phyloP scores from a whole-genome alignment of 2,888 invertebrate species.

The Cabera pusaria region DNA sequence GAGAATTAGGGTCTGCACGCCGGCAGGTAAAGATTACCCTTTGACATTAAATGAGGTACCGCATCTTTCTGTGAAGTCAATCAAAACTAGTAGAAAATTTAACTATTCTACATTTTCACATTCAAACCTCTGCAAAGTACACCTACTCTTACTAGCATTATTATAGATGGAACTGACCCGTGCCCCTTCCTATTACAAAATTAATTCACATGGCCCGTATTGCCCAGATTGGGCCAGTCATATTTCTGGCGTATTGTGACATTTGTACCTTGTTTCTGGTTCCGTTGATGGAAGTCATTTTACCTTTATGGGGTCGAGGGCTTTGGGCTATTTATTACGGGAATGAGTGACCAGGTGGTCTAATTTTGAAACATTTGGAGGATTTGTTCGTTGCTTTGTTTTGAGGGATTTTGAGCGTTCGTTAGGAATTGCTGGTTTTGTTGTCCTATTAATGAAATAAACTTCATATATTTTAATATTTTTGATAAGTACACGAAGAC shows the following conservation, averaged over 20 bases:
- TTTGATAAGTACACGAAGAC: no score
- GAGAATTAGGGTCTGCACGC: no score
- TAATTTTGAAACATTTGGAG: background rate
- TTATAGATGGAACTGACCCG: conserved; percentile 3
- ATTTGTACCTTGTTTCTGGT: conserved; percentile 43
- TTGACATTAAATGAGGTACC: no score
- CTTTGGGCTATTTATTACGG: conserved; percentile 34
- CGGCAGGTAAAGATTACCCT: no score
- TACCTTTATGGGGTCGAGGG: conserved; percentile 32
- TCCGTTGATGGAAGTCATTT: conserved; percentile 45
- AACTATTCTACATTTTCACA: no score
- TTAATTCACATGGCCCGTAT: no score
- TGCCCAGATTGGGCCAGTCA: no score
- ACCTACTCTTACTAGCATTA: background rate
- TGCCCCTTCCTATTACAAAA: conserved; percentile 19
- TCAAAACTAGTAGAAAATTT: no score
- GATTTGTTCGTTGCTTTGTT: conserved; percentile 8
- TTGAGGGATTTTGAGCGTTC: conserved; percentile 5
- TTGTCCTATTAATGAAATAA: no score
- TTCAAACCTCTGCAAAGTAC: background rate
- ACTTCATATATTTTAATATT: no score
- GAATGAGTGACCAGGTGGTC: conserved; percentile 22
- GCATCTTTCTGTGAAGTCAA: no score
- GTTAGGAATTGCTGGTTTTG: no score
- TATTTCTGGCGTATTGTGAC: conserved; percentile 35